Conservation (phyloP, 30 jellyfish, hydroid and myxozoan genomes). For the Turritopsis dohrnii region DNA sequence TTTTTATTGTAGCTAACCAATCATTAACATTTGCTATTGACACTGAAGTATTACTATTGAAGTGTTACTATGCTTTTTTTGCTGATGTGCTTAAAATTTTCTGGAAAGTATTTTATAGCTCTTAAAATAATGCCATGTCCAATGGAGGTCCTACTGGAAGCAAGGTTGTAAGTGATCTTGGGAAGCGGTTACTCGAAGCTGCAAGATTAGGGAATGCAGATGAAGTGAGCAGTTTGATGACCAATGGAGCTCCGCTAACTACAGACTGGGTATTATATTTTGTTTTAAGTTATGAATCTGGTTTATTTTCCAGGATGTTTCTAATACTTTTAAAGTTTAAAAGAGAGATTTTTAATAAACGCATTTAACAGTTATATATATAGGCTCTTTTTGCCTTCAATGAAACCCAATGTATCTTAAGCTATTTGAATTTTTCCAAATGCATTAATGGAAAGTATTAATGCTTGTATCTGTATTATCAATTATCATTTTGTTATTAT, state of each 20-base stretch:
- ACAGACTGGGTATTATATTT: slow-evolving; percentile 73
- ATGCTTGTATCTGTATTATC: too few relatives aligned
- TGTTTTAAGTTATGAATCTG: too few relatives aligned
- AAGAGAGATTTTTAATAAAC: background rate
- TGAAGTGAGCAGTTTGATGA: slow-evolving; percentile 72
- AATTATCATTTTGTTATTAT: too few relatives aligned
- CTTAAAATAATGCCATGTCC: slow-evolving; percentile 9
- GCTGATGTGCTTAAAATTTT: too few relatives aligned
- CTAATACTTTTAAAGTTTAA: background rate
- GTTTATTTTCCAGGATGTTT: background rate
- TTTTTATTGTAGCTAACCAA: too few relatives aligned
- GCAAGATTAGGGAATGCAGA: slow-evolving; percentile 80
- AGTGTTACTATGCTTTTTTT: too few relatives aligned
- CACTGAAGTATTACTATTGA: too few relatives aligned
- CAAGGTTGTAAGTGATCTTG: slow-evolving; percentile 63
- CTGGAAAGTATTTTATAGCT: background rate
- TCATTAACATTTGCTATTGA: too few relatives aligned
- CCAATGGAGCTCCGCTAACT: slow-evolving; percentile 94
- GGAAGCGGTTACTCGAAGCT: slow-evolving; percentile 84
- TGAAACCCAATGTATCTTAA: too few relatives aligned
- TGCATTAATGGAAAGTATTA: too few relatives aligned
- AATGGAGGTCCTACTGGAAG: background rate
- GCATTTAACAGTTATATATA: background rate
- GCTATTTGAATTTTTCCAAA: too few relatives aligned
- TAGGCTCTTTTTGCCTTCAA: too few relatives aligned